Conservation (phyloP, 2,113 vertebrate species). For the Propithecus coquereli region DNA sequence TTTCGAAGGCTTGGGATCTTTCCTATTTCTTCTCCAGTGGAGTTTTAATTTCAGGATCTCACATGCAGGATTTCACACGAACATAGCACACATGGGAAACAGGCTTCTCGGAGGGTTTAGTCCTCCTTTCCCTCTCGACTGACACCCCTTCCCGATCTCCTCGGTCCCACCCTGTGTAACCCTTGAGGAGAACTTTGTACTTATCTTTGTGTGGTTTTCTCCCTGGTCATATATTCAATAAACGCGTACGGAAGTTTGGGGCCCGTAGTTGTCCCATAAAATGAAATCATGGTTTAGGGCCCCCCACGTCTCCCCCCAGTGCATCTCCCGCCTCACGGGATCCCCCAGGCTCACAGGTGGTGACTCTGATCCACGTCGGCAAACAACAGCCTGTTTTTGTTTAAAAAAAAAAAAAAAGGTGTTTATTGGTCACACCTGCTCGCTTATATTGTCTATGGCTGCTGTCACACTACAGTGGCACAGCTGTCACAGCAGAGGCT, state of each 20-base stretch:
- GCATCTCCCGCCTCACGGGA: too few species aligned
- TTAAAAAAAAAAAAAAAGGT: not conserved
- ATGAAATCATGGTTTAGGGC: too few species aligned
- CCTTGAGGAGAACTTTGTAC: not conserved
- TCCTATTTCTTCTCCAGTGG: not conserved
- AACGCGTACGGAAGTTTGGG: accelerated
- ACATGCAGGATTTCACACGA: not conserved
- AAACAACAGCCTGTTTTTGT: not conserved
- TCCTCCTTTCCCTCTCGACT: not conserved
- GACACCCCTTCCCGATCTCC: not conserved
- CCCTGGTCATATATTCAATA: not conserved
- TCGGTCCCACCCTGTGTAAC: not conserved
- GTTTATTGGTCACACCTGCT: not conserved
- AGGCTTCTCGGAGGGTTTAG: too few species aligned
- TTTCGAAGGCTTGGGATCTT: not conserved
- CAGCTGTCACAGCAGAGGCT: too few species aligned
- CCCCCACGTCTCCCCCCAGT: not conserved
- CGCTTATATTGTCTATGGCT: not conserved
- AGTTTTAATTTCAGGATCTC: not conserved
- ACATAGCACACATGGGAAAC: not conserved
- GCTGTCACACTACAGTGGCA: not conserved
- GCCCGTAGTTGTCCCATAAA: not conserved
- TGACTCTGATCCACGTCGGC: not conserved
- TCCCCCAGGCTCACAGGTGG: accelerated
- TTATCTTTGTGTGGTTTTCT: not conserved